Percentiles rank a stretch among this genome's conserved stretches.
phyloP scores from a whole-genome alignment of 1,140 invertebrate genomes.

The Anastrepha obliqua region DNA sequence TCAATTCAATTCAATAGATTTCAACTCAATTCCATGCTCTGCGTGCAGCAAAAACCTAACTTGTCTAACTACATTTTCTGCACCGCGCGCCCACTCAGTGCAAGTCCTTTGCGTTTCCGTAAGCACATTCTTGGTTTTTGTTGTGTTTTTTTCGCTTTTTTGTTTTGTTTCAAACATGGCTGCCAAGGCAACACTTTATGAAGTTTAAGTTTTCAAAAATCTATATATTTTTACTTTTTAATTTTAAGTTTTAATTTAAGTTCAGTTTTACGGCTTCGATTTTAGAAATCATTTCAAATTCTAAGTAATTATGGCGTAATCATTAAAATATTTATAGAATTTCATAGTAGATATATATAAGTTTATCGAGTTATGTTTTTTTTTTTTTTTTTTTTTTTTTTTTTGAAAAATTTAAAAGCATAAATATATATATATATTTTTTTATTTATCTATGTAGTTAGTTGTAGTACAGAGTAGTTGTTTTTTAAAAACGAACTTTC shows the following conservation, averaged over 20 bases:
- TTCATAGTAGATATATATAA: neutral
- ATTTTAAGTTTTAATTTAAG: conserved; percentile 5
- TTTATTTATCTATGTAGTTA: conserved; percentile 5
- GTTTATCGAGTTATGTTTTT: neutral
- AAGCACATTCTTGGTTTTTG: neutral
- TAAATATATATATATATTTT: neutral
- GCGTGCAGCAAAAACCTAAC: neutral
- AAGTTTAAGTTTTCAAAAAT: neutral
- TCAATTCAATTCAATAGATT: conserved; percentile 31
- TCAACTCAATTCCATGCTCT: conserved; percentile 27
- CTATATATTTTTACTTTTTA: neutral
- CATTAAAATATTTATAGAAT: conserved; percentile 35
- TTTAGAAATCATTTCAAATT: conserved; percentile 46
- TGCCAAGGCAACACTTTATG: neutral
- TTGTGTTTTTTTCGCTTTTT: neutral
- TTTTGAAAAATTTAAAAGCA: conserved; percentile 42
- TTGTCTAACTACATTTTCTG: neutral
- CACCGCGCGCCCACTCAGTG: neutral
- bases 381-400: conserved; percentile 14
- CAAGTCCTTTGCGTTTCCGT: neutral
- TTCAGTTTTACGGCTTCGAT: neutral
- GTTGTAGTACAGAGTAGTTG: conserved; percentile 28
- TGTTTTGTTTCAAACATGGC: neutral
- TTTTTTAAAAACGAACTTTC: conserved; percentile 26
- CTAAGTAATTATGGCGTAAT: neutral